phyloP scores from a whole-genome alignment of 2,797 vertebrate species.

The Vespertilio murinus region DNA sequence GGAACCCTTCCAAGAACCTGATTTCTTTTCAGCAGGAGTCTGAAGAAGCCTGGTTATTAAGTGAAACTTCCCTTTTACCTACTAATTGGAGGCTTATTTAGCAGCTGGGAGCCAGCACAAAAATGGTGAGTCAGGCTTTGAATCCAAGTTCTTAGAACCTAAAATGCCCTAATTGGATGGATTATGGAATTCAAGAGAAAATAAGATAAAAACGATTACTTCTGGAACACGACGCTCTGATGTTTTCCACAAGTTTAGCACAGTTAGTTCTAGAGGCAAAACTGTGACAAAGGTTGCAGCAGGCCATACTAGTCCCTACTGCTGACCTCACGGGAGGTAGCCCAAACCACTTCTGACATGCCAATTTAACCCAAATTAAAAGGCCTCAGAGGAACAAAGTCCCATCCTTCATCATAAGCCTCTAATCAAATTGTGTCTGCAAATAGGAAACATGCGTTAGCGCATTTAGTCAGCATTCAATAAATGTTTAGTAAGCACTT shows the following conservation, averaged over 20 bases:
- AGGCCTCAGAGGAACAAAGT: not conserved
- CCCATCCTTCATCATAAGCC: not conserved
- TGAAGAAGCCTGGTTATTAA: conserved; percentile 20
- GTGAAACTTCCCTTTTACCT: not conserved
- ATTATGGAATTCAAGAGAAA: not conserved
- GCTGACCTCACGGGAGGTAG: not conserved
- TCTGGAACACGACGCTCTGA: not conserved
- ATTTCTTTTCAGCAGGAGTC: conserved; percentile 17
- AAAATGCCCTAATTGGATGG: conserved; percentile 13
- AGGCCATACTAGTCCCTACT: too few species aligned
- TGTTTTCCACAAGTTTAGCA: not conserved
- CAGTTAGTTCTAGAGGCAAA: not conserved
- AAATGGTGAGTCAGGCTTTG: not conserved
- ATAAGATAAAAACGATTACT: not conserved
- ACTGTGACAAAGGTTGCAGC: not conserved
- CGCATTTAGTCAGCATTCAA: not conserved
- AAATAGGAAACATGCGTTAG: not conserved
- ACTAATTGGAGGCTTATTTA: conserved; percentile 34
- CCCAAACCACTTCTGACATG: not conserved
- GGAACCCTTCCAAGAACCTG: not conserved
- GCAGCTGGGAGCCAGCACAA: conserved; percentile 1
- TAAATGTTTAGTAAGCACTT: conserved; percentile 11
- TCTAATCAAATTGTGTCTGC: not conserved
- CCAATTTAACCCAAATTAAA: not conserved
- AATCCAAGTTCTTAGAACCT: not conserved